Evolutionary conservation across 2,797 vertebrate genomes (phyloP).

Genomic region (Rousettus madagascariensis): DNA sequence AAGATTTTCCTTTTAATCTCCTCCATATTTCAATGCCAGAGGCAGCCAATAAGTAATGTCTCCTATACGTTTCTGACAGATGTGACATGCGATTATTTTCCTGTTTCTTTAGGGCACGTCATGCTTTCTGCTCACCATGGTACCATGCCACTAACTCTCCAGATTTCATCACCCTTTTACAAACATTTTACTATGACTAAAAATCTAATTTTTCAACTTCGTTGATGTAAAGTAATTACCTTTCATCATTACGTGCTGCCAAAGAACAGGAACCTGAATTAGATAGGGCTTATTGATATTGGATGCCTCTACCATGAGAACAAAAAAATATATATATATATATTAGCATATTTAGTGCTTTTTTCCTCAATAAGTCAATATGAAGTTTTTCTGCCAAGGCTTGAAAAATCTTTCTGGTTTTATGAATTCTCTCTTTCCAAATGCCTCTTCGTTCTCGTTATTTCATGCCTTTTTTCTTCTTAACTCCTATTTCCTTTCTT

Average conservation of each 20-base stretch:
- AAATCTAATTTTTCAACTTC: slow-evolving; percentile 73
- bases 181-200: slow-evolving; percentile 73
- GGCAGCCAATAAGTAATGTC: slow-evolving; percentile 74
- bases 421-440: not conserved
- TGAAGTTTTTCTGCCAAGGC: not conserved
- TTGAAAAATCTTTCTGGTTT: slow-evolving; percentile 5
- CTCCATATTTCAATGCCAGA: slow-evolving; percentile 77
- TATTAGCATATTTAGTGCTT: not conserved
- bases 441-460: not conserved
- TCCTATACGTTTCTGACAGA: slow-evolving; percentile 77
- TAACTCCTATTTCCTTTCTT: not conserved
- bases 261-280: slow-evolving; percentile 48
- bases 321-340: not conserved
- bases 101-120: slow-evolving; percentile 77
- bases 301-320: not conserved
- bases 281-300: not conserved
- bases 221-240: slow-evolving; percentile 72
- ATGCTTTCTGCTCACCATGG: slow-evolving; percentile 62
- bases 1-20: slow-evolving; percentile 76
- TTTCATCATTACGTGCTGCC: slow-evolving; percentile 60
- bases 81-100: slow-evolving; percentile 75
- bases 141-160: slow-evolving; percentile 76
- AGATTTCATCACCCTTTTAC: slow-evolving; percentile 74
- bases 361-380: not conserved
- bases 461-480: not conserved